phyloP scores from a whole-genome alignment of 1,140 invertebrate species.

The Helicoverpa zea region DNA sequence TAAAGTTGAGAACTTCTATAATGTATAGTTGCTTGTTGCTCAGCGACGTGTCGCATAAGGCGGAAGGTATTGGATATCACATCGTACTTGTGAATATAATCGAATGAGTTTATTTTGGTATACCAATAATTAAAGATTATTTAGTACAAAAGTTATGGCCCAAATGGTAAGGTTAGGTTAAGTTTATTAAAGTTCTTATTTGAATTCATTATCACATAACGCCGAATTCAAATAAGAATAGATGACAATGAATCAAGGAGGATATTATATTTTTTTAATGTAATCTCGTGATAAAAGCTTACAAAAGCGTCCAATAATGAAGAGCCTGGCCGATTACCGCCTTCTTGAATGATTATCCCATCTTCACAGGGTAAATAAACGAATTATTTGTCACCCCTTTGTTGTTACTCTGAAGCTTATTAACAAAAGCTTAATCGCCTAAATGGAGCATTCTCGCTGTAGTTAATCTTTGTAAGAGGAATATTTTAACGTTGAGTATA shows the following conservation, averaged over 20 bases:
- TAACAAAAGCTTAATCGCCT: conserved; percentile 70
- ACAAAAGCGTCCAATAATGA: conserved; percentile 46
- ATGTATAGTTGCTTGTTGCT: conserved; percentile 30
- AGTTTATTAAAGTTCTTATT: too few relatives aligned
- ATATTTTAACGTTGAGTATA: conserved; percentile 64
- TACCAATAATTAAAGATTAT: background rate
- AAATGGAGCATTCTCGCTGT: conserved; percentile 65
- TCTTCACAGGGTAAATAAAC: conserved; percentile 61
- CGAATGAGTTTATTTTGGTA: background rate
- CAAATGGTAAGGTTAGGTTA: background rate
- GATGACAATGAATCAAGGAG: background rate
- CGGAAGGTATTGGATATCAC: background rate
- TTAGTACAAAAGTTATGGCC: background rate
- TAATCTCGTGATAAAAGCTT: conserved; percentile 9
- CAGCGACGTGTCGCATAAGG: conserved; percentile 1
- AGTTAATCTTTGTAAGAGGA: conserved; percentile 69
- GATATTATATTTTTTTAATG: background rate
- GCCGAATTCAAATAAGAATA: background rate
- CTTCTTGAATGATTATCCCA: conserved; percentile 50
- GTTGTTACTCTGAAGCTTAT: conserved; percentile 60
- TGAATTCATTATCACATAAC: too few relatives aligned
- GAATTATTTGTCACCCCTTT: conserved; percentile 73
- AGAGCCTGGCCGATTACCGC: conserved; percentile 41
- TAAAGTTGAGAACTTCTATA: conserved; percentile 50
- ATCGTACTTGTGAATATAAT: background rate